These are phyloP conservation scores for Prosopocoilus inquinatus DNA, from an alignment of 2,888 invertebrate genomes.

Conservation along the genomic window DNA sequence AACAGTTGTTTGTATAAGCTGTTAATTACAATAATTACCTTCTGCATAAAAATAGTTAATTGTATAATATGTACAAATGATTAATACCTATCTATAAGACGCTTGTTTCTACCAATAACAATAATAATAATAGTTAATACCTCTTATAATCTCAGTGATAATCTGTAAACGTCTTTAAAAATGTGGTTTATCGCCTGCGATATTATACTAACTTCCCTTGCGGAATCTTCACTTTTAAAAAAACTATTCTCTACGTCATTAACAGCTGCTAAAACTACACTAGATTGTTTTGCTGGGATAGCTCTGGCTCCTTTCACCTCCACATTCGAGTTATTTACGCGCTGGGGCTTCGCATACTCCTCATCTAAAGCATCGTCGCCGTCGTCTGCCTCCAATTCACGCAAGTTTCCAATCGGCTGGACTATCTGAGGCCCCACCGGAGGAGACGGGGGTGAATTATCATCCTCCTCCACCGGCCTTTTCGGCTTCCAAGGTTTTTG, in stretches of 20 bases:
- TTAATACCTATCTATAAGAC: slow-evolving; percentile 4
- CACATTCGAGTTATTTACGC: background rate
- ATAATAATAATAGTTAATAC: background rate
- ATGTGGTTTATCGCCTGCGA: slow-evolving; percentile 40
- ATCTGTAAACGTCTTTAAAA: slow-evolving; percentile 32
- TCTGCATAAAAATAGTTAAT: background rate
- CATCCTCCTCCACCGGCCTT: slow-evolving; percentile 24
- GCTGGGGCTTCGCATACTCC: background rate
- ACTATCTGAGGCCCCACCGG: slow-evolving; percentile 1
- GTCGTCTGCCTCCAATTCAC: slow-evolving; percentile 11
- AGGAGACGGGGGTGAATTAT: slow-evolving; percentile 1
- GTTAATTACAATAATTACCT: background rate
- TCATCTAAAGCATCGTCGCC: slow-evolving; percentile 1
- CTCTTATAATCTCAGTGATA: slow-evolving; percentile 18
- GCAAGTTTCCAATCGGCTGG: slow-evolving; percentile 12
- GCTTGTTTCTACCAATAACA: background rate
- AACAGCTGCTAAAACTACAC: slow-evolving; percentile 36
- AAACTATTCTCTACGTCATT: slow-evolving; percentile 39
- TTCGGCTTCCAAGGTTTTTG: slow-evolving; percentile 37
- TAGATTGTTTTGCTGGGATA: slow-evolving; percentile 1
- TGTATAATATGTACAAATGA: slow-evolving; percentile 1
- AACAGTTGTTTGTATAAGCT: too few relatives aligned
- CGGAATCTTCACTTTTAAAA: slow-evolving; percentile 29
- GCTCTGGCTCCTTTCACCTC: background rate
- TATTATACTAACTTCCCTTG: slow-evolving; percentile 36